Percentiles rank a stretch among this genome's conserved stretches.
Conservation (phyloP, 2,113 vertebrate species). For the Girardinichthys multiradiatus region DNA sequence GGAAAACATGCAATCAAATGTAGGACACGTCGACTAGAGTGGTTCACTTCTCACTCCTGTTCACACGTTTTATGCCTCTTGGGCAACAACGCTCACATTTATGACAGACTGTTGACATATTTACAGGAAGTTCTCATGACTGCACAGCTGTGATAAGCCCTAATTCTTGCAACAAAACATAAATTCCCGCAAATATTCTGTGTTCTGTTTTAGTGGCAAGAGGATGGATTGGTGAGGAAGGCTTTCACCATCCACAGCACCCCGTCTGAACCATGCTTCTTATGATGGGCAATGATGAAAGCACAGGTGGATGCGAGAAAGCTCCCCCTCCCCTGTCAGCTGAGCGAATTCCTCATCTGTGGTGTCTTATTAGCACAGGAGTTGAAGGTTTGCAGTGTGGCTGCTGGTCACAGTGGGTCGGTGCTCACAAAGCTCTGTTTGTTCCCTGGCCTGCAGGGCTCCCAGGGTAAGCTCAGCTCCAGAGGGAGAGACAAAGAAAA, state of each 20-base stretch:
- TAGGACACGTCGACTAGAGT: conserved; percentile 71
- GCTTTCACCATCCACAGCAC: conserved; percentile 38
- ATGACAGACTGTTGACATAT: conserved; percentile 65
- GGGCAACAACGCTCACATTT: conserved; percentile 64
- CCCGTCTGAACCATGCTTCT: conserved; percentile 55
- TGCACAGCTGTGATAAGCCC: conserved; percentile 61
- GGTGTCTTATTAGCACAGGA: conserved; percentile 73
- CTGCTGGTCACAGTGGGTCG: conserved; percentile 74
- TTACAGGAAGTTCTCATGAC: conserved; percentile 48
- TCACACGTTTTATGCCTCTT: conserved; percentile 72
- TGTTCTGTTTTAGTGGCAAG: conserved; percentile 34
- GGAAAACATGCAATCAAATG: conserved; percentile 79
- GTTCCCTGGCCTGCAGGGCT: conserved; percentile 84
- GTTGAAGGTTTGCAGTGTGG: conserved; percentile 71
- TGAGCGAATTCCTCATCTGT: conserved; percentile 63
- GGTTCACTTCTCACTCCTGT: conserved; percentile 71
- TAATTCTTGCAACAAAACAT: conserved; percentile 33
- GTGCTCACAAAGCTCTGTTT: conserved; percentile 84
- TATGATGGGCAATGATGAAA: conserved; percentile 77
- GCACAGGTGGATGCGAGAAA: conserved; percentile 72
- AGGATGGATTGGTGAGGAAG: conserved; percentile 41
- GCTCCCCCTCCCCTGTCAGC: conserved; percentile 42
- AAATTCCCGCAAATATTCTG: conserved; percentile 22
- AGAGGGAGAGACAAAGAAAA: conserved; percentile 71
- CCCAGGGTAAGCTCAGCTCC: conserved; percentile 83